phyloP scores from a whole-genome alignment of 2,888 invertebrate species.

The Phyllotreta cruciferae region DNA sequence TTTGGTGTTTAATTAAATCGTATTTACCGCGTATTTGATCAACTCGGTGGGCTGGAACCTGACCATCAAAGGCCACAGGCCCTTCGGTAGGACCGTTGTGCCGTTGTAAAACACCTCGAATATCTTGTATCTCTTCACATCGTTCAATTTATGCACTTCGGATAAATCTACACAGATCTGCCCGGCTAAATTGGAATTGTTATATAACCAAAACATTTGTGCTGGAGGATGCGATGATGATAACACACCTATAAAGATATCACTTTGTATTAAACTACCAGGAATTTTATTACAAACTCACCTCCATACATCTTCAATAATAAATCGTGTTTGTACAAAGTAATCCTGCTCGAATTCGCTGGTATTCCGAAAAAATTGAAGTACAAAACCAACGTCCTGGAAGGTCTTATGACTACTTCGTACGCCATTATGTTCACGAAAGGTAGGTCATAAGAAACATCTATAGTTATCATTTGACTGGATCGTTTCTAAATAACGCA shows the following conservation, averaged over 20 bases:
- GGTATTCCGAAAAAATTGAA: conserved; percentile 48
- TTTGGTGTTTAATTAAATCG: too few species aligned
- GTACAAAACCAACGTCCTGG: conserved; percentile 53
- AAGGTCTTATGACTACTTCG: conserved; percentile 53
- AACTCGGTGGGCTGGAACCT: conserved; percentile 58
- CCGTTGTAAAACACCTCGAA: conserved; percentile 55
- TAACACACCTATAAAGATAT: conserved; percentile 1
- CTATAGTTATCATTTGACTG: conserved; percentile 47
- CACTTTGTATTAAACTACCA: background rate
- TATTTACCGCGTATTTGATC: conserved; percentile 52
- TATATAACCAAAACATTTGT: conserved; percentile 59
- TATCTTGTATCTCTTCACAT: conserved; percentile 50
- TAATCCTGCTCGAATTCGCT: conserved; percentile 33
- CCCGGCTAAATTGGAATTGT: conserved; percentile 51
- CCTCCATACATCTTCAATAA: conserved; percentile 47
- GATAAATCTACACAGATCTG: conserved; percentile 49
- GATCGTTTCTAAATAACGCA: conserved; percentile 19
- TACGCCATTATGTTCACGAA: conserved; percentile 54
- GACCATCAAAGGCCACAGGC: conserved; percentile 54
- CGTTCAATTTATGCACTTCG: conserved; percentile 49
- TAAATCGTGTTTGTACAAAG: conserved; percentile 32
- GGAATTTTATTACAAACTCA: conserved; percentile 27
- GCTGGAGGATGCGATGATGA: conserved; percentile 44
- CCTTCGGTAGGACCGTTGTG: conserved; percentile 49
- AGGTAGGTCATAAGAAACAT: conserved; percentile 50